phyloP scores from a whole-genome alignment of 2,113 vertebrate genomes.

The Promerops cafer region DNA sequence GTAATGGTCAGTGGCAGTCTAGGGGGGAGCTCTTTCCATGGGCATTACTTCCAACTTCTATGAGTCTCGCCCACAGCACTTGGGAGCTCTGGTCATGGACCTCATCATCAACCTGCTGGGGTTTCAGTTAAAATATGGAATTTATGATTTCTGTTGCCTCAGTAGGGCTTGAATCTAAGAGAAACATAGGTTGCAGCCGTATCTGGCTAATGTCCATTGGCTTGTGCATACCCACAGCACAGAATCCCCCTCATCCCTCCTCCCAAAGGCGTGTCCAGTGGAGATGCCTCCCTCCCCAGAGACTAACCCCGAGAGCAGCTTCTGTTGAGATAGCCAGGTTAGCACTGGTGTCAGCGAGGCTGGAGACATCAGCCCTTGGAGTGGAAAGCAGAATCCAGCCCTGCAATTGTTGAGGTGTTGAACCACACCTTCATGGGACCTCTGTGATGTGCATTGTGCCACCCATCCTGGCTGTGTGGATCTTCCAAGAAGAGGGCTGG shows the following conservation, averaged over 20 bases:
- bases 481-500: not conserved
- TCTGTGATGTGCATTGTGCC: not conserved
- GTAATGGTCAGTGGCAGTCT: not conserved
- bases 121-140: not conserved
- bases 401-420: rapidly evolving
- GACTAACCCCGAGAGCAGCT: rapidly evolving
- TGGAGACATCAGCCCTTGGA: not conserved
- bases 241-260: not conserved
- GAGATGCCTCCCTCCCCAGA: not conserved
- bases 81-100: rapidly evolving
- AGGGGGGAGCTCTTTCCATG: not conserved
- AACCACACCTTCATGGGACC: rapidly evolving
- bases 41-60: rapidly evolving
- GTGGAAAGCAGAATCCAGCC: not conserved
- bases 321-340: rapidly evolving
- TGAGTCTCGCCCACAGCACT: not conserved
- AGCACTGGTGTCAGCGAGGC: rapidly evolving
- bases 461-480: not conserved
- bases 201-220: rapidly evolving
- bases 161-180: not conserved
- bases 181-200: not conserved
- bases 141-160: not conserved
- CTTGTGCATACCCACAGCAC: not conserved
- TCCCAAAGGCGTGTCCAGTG: not conserved
- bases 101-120: not conserved